Percentiles rank a stretch among this genome's conserved stretches.
These are phyloP conservation scores for Zaprionus taronus DNA, from an alignment of 1,140 invertebrate genomes.

Conservation along the genomic window DNA sequence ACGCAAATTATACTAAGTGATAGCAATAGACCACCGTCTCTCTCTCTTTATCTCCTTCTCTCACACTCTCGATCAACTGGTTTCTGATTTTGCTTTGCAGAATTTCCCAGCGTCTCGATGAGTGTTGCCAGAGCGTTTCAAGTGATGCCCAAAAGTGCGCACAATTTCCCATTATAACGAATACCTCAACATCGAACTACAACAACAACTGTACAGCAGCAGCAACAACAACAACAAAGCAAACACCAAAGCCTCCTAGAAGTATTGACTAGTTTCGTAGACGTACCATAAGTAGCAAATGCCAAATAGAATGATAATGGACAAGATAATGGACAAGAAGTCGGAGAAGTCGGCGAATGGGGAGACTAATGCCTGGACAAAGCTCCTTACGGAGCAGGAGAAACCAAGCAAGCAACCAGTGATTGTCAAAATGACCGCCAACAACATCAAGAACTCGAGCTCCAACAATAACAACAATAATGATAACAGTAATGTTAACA, in stretches of 20 bases:
- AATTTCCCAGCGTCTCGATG: conserved; percentile 55
- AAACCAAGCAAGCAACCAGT: conserved; percentile 43
- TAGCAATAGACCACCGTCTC: not conserved
- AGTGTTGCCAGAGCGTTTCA: conserved; percentile 46
- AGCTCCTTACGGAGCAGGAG: conserved; percentile 72
- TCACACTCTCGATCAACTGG: conserved; percentile 31
- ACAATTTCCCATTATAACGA: conserved; percentile 76
- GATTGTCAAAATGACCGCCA: conserved; percentile 63
- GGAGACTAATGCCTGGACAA: conserved; percentile 75
- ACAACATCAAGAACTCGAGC: conserved; percentile 19
- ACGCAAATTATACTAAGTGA: conserved; percentile 2
- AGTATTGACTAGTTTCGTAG: conserved; percentile 36
- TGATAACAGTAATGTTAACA: conserved; percentile 21
- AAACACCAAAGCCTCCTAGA: conserved; percentile 57
- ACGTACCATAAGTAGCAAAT: conserved; percentile 61
- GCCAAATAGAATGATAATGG: conserved; percentile 80
- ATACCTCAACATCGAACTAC: conserved; percentile 23
- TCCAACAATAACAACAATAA: conserved; percentile 23
- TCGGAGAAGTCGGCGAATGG: conserved; percentile 55
- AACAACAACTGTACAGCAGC: conserved; percentile 6
- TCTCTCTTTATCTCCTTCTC: not conserved
- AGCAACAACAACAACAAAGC: conserved; percentile 26
- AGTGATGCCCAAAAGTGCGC: conserved; percentile 55
- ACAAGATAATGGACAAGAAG: conserved; percentile 77
- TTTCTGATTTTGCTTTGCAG: conserved; percentile 55